Base-by-base conservation (phyloP, 2,797 vertebrate genomes). In the Petrocephalus schoutedeni region DNA sequence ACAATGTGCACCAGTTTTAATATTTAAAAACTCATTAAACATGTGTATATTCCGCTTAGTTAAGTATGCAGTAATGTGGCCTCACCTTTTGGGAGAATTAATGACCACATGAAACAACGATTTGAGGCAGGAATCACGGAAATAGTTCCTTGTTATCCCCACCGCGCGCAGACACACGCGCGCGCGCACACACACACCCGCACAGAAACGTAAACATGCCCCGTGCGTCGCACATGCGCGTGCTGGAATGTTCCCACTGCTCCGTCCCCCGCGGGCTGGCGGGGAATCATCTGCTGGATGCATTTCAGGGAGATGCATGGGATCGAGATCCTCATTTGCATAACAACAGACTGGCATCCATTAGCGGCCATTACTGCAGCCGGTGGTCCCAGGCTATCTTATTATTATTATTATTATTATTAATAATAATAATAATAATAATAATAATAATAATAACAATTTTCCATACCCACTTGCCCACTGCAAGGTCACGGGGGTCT, bases 1-100 rank as follows among this genome's bases (percentile, higher is more conserved):
- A 97, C 96, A 96, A 96, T 94, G 94, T 93, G 95, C 94, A 95
- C 94, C 95, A 95, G 95, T 95, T 95, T 95, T 96, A 95, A 97
- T 97, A 97, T 97, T 97, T 96, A 96, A 97, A 96, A 97, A 96
- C 96, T 96, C 96, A 97, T 97, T 96, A 97, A 95, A 96, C 95
- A 94, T 95, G 95, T 96, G 96, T 96, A 96, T 95, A 95, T 96
- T 96, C 94, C 94, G 94, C 95, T 95, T 96, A 96, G 96, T 95
- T 96, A 94, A 95, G 89, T 90, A 88, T 90, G 80, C 87, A 74
- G 89, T 87, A 86, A 89, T 85, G 80, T 51, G 53, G 87, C 9
- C 54, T 89, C 87, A 87, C 89, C 89, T 96, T 96, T 95, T 95
- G 91, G 92, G 91, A 90, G 51, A 89, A 67, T 82, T 92, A 91